Base-by-base conservation (phyloP, 2,888 invertebrate genomes). In the Raillietiella orientalis region DNA sequence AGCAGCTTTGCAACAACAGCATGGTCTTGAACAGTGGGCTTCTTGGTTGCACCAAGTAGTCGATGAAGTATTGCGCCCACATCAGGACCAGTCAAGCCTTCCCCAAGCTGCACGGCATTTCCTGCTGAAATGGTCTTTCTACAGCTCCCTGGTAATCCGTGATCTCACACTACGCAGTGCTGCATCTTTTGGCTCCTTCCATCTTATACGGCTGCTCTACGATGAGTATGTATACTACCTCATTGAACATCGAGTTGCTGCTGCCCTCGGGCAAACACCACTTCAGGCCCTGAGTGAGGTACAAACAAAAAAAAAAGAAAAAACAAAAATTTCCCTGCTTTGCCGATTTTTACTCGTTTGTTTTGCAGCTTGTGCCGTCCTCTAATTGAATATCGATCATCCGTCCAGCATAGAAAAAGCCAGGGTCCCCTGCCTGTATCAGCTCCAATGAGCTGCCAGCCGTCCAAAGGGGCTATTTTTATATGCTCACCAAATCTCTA, bases 141-240 rank as follows among this genome's bases (percentile, higher is more conserved):
- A 90, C 53, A 77, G 84, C 46, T 90, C 90, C 29, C 79, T 90
- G 65, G 82, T 96, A 30, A 93, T 96, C 38, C 59, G 93, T 24
- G 93, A 96, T 50, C 59, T 96, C 34, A 96, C 93, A 23, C 55
- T 93, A 33, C 55, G 79, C 37, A 87, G 87, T 31, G 93, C 96
- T 20, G 77, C 87, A 13, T 87, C 87, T 48, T 99, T 96, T 53
- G 96, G 96, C 27, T 87, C 87, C 34, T 96, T 96, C 56, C 96
- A 96, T 53, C 59, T 96, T 37, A 77, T 96, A 41, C 67, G 93
- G 23, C 58, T 99, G 41, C 59, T 96, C 30, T 96, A 87, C 48
- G 93, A 96, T 50, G 96, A 96, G 51, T 96, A 90, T 50, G 90
- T 96, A 71, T 84, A 87, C 53, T 93, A 82, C 51, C 57, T 93